Percentiles rank a stretch among this genome's conserved stretches.
Conservation (phyloP, 2,113 vertebrate species). For the Scomber colias region DNA sequence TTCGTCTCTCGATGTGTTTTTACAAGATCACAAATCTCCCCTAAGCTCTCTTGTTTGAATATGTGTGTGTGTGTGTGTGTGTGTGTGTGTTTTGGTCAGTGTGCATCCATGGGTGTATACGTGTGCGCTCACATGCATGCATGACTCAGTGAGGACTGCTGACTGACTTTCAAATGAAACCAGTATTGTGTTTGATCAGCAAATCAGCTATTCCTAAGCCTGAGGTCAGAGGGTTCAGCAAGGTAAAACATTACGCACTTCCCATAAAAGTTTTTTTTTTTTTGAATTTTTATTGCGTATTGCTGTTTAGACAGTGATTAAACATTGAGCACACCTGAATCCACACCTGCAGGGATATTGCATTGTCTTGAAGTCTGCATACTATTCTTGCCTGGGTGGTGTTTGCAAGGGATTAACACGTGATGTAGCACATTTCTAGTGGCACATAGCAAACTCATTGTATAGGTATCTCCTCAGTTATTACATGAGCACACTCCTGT, state of each 20-base stretch:
- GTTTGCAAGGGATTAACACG: background rate
- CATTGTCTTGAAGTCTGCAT: background rate
- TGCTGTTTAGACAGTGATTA: background rate
- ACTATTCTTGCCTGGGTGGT: background rate
- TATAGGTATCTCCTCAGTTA: background rate
- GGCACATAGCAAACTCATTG: background rate
- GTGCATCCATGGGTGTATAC: constrained; percentile 48
- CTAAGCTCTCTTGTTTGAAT: constrained; percentile 59
- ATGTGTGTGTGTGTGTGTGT: constrained; percentile 15
- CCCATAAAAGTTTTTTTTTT: constrained; percentile 18
- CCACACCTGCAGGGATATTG: background rate
- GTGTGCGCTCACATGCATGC: constrained; percentile 45
- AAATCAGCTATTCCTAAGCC: constrained; percentile 23
- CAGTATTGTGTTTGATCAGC: constrained; percentile 50
- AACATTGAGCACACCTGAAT: background rate
- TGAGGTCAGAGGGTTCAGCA: constrained; percentile 36
- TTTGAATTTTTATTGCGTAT: background rate
- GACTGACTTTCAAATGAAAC: constrained; percentile 51
- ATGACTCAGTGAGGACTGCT: constrained; percentile 51
- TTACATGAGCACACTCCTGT: background rate
- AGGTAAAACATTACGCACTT: constrained; percentile 14
- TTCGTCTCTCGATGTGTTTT: constrained; percentile 68
- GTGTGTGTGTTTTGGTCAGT: constrained; percentile 45
- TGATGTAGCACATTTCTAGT: background rate
- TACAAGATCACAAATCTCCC: constrained; percentile 79